Evolutionary conservation across 2,888 invertebrate species (phyloP).

Genomic region (Lamellibrachia columna): DNA sequence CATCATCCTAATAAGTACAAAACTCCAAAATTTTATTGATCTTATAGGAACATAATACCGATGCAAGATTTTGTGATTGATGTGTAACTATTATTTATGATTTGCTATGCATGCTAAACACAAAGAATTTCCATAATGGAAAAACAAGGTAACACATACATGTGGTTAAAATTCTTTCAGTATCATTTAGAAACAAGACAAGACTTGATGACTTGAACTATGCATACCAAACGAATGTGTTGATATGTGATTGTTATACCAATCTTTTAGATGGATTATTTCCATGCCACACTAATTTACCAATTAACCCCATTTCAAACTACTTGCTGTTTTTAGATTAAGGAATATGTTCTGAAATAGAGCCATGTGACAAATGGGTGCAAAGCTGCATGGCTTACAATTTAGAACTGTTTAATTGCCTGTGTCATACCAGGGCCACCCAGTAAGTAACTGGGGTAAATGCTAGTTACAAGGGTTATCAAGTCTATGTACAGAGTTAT

Average conservation of each 20-base stretch:
- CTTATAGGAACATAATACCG: not conserved
- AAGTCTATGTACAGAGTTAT: not conserved
- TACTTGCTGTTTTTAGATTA: not conserved
- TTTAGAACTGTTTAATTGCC: not conserved
- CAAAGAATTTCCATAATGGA: too few species aligned
- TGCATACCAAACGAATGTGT: too few species aligned
- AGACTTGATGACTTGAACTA: too few species aligned
- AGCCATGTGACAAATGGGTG: not conserved
- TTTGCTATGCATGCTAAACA: too few species aligned
- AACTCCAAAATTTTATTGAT: not conserved
- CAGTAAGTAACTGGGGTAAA: not conserved
- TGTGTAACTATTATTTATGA: too few species aligned
- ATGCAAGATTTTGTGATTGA: not conserved
- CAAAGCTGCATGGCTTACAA: not conserved
- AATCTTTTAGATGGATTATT: too few species aligned
- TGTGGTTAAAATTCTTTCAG: too few species aligned
- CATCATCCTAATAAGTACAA: not conserved
- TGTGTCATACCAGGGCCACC: not conserved
- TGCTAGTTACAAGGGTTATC: not conserved
- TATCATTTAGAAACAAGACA: too few species aligned
- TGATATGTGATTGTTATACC: too few species aligned
- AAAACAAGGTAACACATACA: too few species aligned
- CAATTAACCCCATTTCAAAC: not conserved
- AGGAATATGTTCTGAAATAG: not conserved
- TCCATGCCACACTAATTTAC: not conserved